phyloP scores from a whole-genome alignment of 1,140 invertebrate genomes.

The Bombyx mori region DNA sequence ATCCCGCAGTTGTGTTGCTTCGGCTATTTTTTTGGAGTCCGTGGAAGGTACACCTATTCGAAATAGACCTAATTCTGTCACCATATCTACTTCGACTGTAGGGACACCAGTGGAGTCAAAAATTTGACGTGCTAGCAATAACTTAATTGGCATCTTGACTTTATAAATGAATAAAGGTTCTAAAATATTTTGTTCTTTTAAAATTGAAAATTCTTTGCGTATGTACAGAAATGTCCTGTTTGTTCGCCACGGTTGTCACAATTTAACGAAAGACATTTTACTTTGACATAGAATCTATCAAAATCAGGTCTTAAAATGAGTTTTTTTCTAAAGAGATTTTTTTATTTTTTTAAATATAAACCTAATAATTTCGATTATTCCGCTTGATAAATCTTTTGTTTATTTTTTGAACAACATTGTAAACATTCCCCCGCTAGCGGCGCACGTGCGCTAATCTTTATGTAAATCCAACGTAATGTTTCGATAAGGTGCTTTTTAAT shows the following conservation, averaged over 20 bases:
- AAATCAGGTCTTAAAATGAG: no score
- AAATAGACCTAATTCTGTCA: constrained; percentile 87
- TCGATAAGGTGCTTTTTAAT: constrained; percentile 60
- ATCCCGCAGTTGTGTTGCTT: constrained; percentile 95
- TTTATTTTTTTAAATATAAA: not conserved
- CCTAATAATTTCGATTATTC: not conserved
- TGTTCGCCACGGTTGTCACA: no score
- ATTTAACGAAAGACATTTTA: no score
- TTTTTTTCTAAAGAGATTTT: no score
- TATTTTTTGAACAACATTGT: not conserved
- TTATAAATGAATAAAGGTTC: no score
- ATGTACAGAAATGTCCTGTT: no score
- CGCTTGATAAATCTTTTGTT: not conserved
- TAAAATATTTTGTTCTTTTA: no score
- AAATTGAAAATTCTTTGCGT: no score
- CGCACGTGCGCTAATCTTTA: constrained; percentile 59
- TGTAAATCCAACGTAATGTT: constrained; percentile 58
- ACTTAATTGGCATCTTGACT: constrained; percentile 78
- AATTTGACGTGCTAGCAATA: constrained; percentile 94
- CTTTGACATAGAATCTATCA: no score
- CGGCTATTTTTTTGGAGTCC: constrained; percentile 93
- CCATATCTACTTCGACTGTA: constrained; percentile 95
- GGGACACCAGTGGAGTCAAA: constrained; percentile 97
- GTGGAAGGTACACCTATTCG: constrained; percentile 96
- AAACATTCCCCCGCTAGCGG: constrained; percentile 1